Evolutionary conservation across 1,140 invertebrate species (phyloP), one percentile per base, ranked within the genome.

Genomic region (Notospermus geniculatus): DNA sequence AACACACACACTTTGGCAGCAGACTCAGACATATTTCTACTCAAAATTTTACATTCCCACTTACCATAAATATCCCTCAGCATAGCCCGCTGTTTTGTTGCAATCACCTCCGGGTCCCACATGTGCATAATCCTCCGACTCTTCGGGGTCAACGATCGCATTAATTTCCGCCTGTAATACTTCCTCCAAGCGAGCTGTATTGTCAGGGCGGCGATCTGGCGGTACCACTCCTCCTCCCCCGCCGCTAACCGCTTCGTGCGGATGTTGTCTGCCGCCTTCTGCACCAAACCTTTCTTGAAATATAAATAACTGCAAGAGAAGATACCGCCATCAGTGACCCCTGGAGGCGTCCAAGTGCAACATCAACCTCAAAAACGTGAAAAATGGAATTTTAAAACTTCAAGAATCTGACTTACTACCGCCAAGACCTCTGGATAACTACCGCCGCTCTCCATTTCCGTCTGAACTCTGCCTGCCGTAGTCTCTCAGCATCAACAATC

Each of bases 161-260:
- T 60, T 25, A 78, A 53, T 54, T 75, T 76, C 54, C 63, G 75
- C 73, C 75, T 75, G 71, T 68, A 75, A 56, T 71, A 79, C 63
- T 76, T 77, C 41, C 77, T 68, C 77, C 77, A 79, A 27, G 75
- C 75, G 22, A 79, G 60, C 67, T 79, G 77, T 54, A 79, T 79
- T 1, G 75, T 79, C 0, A 77, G 62, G 27, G 77, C 77, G 41
- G 77, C 75, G 25, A 79, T 76, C 62, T 77, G 71, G 56, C 64
- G 67, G 53, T 73, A 67, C 63, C 76, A 79, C 54, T 76, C 73
- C n/a, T 70, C 68, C 27, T 74, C 75, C 5, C 73, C 70, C 13
- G 70, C 68, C 57, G 65, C 56, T 13, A 76, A 62, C 27, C 72
- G 61, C 60, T 71, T 67, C 23, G 60, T 63, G 36, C 60, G 64